A percentile compares a stretch with the other conserved stretches of the same genome.
Evolutionary conservation across 2,113 vertebrate species (phyloP).

Genomic region (Apistogramma diplotaenia): DNA sequence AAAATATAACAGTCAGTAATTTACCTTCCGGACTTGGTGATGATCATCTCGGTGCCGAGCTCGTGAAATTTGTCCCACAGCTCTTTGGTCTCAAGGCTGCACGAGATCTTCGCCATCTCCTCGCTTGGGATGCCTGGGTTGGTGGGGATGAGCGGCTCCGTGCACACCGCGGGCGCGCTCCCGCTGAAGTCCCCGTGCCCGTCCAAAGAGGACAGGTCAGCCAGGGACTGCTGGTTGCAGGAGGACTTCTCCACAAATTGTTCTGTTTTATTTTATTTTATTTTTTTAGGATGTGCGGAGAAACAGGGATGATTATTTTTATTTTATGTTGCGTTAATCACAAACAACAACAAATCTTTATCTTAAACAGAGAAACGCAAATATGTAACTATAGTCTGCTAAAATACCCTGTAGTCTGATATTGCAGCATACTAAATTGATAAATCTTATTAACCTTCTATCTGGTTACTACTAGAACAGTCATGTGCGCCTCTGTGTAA

Average conservation of each 20-base stretch:
- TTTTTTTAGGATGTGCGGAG: background rate
- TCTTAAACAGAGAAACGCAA: background rate
- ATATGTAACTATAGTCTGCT: background rate
- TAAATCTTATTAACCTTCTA: background rate
- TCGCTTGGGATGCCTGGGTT: conserved; percentile 90
- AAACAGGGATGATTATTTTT: background rate
- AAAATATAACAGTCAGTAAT: no score
- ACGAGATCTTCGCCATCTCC: conserved; percentile 97
- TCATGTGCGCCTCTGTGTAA: background rate
- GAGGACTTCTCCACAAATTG: conserved; percentile 98
- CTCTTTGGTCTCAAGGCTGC: conserved; percentile 97
- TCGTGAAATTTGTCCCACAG: conserved; percentile 99
- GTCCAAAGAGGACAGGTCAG: conserved; percentile 86
- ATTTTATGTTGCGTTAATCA: background rate
- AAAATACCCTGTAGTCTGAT: background rate
- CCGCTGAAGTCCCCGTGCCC: conserved; percentile 82
- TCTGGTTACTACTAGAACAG: fast-evolving
- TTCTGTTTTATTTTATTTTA: conserved; percentile 71
- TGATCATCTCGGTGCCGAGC: conserved; percentile 99
- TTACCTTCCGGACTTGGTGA: conserved; percentile 95
- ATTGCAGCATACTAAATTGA: background rate
- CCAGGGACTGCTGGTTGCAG: conserved; percentile 85
- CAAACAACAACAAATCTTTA: background rate
- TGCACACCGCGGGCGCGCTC: conserved; percentile 83
- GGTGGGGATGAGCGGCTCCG: conserved; percentile 94